phyloP scores from a whole-genome alignment of 2,113 vertebrate genomes.

The Myiopsitta monachus region DNA sequence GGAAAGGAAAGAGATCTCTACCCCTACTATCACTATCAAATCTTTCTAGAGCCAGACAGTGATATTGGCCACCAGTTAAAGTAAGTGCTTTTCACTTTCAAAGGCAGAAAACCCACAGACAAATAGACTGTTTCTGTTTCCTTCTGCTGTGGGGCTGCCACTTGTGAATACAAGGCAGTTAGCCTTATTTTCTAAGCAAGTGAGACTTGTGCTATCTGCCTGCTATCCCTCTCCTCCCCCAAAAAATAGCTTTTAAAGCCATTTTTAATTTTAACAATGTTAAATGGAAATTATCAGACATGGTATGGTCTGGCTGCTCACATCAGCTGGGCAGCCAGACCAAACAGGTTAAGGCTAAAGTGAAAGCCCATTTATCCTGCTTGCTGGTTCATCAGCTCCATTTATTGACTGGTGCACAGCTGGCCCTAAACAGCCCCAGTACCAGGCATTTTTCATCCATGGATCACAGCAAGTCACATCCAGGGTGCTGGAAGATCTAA shows the following conservation, averaged over 20 bases:
- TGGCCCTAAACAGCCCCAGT: neutral
- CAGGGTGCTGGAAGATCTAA: neutral
- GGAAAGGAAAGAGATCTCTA: neutral
- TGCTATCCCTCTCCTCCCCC: neutral
- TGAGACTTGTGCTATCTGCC: neutral
- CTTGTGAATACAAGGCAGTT: neutral
- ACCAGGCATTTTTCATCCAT: neutral
- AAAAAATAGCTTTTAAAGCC: neutral
- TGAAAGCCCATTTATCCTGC: neutral
- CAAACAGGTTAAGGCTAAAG: neutral
- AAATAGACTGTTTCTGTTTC: neutral
- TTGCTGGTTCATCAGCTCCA: neutral
- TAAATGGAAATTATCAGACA: neutral
- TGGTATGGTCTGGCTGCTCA: neutral
- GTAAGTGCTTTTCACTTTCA: neutral
- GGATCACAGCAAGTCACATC: neutral
- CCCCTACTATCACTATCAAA: neutral
- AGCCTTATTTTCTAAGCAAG: neutral
- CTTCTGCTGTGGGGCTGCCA: neutral
- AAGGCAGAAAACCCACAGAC: neutral
- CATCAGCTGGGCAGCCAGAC: neutral
- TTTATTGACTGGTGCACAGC: neutral
- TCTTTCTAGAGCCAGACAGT: neutral
- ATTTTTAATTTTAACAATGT: neutral
- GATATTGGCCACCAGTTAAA: neutral